Base-by-base conservation (phyloP, 92 coral and sea anemone genomes). In the Siderastrea radians region DNA sequence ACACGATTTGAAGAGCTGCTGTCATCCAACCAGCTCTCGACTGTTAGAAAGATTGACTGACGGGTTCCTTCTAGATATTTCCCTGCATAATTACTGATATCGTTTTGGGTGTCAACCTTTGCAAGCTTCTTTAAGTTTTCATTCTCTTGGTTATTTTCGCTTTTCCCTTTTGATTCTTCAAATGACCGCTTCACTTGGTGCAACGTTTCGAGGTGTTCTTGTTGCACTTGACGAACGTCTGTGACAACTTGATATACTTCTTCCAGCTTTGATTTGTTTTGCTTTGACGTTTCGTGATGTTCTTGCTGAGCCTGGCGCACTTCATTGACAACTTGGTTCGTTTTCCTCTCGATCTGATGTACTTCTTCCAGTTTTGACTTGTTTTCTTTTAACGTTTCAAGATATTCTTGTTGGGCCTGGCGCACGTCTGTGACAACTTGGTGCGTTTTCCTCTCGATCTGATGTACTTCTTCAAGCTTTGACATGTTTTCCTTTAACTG, bases 41-140 rank as follows among this genome's bases (percentile, higher is more conserved):
- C 72, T 47, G n/a, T 50, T 10, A 60, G 62, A 8, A 89, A 72
- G 49, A 90, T 52, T 81, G 90, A 90, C 44, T n/a, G 48, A 44
- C 93, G 80, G 6, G 86, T 90, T n/a, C 93, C 93, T 15, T 72
- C 77, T 5, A 69, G 50, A 19, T 48, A 53, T 48, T 81, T 65
- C 50, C n/a, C 67, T 49, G 47, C 11, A 69, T 66, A 52, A 19
- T 66, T 44, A 15, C 71, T 74, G 38, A 83, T 49, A 46, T 83
- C 71, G 13, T 84, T 70, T 51, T 85, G 72, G 49, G 84, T 82
- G 49, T 89, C 84, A 54, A 70, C 77, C 60, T 69, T 63, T 10
- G 82, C 92, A 82, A 89, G 92, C 54, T 83, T 83, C 67, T 48
- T 82, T 66, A 53, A 74, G 60, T 60, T 53, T 14, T 69, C 46